A percentile compares a stretch with the other conserved stretches of the same genome.
Conservation (phyloP, 1,140 invertebrate genomes). For the Mesaphorura yosii region DNA sequence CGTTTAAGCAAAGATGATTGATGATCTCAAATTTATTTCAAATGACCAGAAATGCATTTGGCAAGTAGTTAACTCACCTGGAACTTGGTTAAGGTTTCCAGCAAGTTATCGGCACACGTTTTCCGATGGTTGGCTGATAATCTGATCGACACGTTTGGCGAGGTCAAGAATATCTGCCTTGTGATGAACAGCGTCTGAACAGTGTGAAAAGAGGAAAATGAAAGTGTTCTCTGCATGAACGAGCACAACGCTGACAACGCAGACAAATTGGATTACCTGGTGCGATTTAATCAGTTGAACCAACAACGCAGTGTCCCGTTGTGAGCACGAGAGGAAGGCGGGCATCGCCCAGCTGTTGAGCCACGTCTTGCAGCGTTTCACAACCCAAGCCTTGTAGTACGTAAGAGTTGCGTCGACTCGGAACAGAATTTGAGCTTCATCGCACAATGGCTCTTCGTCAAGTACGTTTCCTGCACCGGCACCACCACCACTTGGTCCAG, state of each 20-base stretch:
- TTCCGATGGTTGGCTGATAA: constrained; percentile 25
- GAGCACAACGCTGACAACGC: not conserved
- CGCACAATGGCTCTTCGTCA: constrained; percentile 19
- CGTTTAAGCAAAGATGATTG: too few relatives aligned
- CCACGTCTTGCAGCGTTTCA: constrained; percentile 24
- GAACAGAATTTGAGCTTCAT: constrained; percentile 27
- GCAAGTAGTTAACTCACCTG: constrained; percentile 11
- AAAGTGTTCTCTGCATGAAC: not conserved
- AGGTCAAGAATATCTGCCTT: constrained; percentile 19
- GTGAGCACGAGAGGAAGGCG: constrained; percentile 26
- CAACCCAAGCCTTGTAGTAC: constrained; percentile 24
- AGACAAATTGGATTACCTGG: not conserved
- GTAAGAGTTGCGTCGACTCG: constrained; percentile 26
- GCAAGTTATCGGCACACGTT: constrained; percentile 26
- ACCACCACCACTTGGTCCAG: too few relatives aligned
- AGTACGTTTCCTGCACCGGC: not conserved
- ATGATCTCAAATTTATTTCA: constrained; percentile 9
- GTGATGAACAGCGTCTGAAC: constrained; percentile 22
- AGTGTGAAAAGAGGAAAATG: not conserved
- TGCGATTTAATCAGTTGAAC: constrained; percentile 18
- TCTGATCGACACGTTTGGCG: constrained; percentile 17
- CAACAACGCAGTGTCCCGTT: constrained; percentile 25
- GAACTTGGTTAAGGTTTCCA: constrained; percentile 9
- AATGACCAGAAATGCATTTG: not conserved
- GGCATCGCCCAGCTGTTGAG: constrained; percentile 28